Base-by-base conservation (phyloP, 2,888 invertebrate species). In the Protophormia terraenovae region DNA sequence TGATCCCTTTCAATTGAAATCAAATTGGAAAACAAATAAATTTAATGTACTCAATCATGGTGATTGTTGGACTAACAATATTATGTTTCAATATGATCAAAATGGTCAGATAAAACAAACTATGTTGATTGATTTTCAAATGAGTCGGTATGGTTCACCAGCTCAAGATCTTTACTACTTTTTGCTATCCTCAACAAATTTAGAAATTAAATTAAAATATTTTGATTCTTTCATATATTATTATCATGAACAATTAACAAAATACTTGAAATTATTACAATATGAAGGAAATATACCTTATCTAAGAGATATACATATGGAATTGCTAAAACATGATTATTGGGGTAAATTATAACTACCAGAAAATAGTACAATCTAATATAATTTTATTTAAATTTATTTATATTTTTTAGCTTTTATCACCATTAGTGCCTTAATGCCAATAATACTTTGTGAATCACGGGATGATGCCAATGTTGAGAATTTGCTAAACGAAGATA, bases 21-120 rank as follows among this genome's bases (percentile, higher is more conserved):
- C 2, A 58, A 86, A 50, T 87, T 83, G 27, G 87, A 32, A 55
- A n/a, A n/a, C 55, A 1, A 55, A 47, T 7, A 87, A 86, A 2
- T 85, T 89, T 6, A 89, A 89, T 76, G 90, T 90, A 2, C 86
- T 92, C 4, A 89, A 90, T 77, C 92, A 92, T 67, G 92, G 92
- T 3, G 92, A 92, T 87, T 88, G 90, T 7, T 90, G 91, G 89
- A 87, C 87, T 6, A 92, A 92, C 66, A 92, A 92, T 53, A 88
- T 90, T 0, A 92, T 92, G 92, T 91, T 90, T 27, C 88, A 88
- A 76, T 91, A 91, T 41, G 87, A 89, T 47, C 64, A 86, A 1
- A 45, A 78, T 1, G 88, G 88, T 0, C 47, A 82, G 0, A 87
- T 90, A 0, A 85, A 64, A 0, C 90, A 91, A 41, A 89, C 88